Evolutionary conservation across 2,113 vertebrate species (phyloP).

Genomic region (Lathamus discolor): DNA sequence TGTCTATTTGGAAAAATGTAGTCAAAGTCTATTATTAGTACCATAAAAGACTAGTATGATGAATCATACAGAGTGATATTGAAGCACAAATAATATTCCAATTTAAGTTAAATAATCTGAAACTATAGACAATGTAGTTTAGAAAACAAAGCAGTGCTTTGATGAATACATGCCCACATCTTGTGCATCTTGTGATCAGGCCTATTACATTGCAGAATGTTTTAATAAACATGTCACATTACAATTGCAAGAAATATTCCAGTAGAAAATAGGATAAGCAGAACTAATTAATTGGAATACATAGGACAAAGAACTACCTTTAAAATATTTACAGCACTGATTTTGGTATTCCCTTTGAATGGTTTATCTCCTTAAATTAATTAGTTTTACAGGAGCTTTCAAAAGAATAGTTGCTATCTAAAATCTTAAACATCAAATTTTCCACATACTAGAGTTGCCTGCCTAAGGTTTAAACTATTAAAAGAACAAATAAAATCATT

Average conservation of each 20-base stretch:
- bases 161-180: not conserved
- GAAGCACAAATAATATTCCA: not conserved
- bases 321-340: conserved; percentile 5
- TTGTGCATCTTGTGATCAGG: not conserved
- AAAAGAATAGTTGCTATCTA: not conserved
- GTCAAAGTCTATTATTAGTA: not conserved
- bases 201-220: not conserved
- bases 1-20: not conserved
- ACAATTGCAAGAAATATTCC: not conserved
- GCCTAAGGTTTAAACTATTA: not conserved
- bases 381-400: not conserved
- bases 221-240: not conserved
- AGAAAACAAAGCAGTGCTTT: not conserved
- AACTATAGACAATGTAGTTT: not conserved
- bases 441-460: not conserved
- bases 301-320: not conserved
- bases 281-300: not conserved
- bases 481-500: conserved; percentile 9
- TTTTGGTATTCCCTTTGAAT: conserved; percentile 6
- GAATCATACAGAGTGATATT: not conserved
- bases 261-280: not conserved
- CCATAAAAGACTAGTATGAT: not conserved
- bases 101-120: not conserved
- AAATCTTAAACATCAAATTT: not conserved
- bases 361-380: not conserved